Evolutionary conservation across 64 coral and sea anemone genomes (phyloP), one percentile per base, ranked within the genome.

Genomic region (Porites lutea): DNA sequence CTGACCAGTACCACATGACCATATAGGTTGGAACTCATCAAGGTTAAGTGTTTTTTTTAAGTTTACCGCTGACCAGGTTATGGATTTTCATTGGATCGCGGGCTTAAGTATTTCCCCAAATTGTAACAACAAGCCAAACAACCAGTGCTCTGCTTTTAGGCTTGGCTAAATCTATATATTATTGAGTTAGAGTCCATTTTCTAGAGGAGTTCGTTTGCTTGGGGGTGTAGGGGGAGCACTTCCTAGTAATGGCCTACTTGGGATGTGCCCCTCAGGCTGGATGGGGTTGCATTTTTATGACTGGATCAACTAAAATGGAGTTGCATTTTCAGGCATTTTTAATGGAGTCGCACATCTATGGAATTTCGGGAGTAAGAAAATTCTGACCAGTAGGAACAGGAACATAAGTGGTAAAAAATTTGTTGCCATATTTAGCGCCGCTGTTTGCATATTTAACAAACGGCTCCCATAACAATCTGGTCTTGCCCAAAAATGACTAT

Each of bases 371-470:
- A 63, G 60, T 63, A 63, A 16, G 60, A 63, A 63, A 37, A 37
- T 37, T 37, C 27, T 37, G 27, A 37, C 27, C 0, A 37, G 27
- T 37, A 37, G 27, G 1, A 37, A 37, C 60, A 63, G 60, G 4
- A 63, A 63, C 60, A 63, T 63, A 63, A 63, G 60, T 63, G 60
- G 60, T 63, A 63, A 63, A 63, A 63, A 63, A 63, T 63, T 63
- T 63, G 60, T 63, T 63, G 60, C 60, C 60, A 63, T 63, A 63
- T 63, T 63, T 63, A 63, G 60, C 60, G 60, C 60, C 6, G 60
- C 60, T 63, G 60, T 63, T 63, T 63, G 16, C 60, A 63, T 63
- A 63, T 63, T 63, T 63, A 63, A 63, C 2, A 63, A 63, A 63
- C 16, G 60, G 60, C 16, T 63, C 60, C 60, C 60, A 63, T 63